These are phyloP conservation scores for Drosophila emarginata DNA, from an alignment of 2,888 invertebrate species.

Conservation along the genomic window DNA sequence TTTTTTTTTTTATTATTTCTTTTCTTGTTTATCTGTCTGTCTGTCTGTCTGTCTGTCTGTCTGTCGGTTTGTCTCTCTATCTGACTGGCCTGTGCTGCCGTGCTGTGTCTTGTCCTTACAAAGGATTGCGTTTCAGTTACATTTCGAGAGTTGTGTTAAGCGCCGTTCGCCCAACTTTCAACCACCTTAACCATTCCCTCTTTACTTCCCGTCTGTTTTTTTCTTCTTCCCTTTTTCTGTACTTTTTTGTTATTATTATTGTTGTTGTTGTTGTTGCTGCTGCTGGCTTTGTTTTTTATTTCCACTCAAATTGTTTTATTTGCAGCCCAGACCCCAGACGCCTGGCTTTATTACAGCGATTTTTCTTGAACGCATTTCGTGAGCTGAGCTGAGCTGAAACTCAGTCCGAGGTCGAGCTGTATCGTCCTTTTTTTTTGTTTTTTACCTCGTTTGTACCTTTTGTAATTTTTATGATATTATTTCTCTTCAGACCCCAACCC, in stretches of 20 bases:
- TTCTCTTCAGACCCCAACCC: slow-evolving; percentile 25
- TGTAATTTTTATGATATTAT: slow-evolving; percentile 79
- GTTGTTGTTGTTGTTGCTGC: slow-evolving; percentile 7
- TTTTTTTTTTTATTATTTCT: no score
- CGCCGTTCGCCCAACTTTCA: slow-evolving; percentile 26
- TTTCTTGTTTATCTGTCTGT: slow-evolving; percentile 39
- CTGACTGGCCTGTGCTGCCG: slow-evolving; percentile 16
- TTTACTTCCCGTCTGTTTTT: slow-evolving; percentile 20
- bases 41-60: slow-evolving; percentile 27
- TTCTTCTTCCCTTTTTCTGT: slow-evolving; percentile 7
- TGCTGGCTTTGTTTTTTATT: slow-evolving; percentile 72
- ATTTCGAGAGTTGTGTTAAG: slow-evolving; percentile 63
- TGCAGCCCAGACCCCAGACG: slow-evolving; percentile 52
- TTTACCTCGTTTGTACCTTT: slow-evolving; percentile 60
- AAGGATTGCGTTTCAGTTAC: slow-evolving; percentile 74
- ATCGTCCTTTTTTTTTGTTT: background rate
- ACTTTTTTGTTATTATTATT: slow-evolving; percentile 20
- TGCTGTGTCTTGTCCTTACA: slow-evolving; percentile 53
- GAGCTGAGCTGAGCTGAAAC: slow-evolving; percentile 32
- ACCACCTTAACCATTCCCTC: slow-evolving; percentile 21
- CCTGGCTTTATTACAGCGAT: slow-evolving; percentile 76
- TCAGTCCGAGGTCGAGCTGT: slow-evolving; percentile 41
- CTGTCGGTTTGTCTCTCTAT: slow-evolving; percentile 24
- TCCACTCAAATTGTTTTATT: slow-evolving; percentile 79
- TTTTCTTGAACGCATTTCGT: slow-evolving; percentile 75